Evolutionary conservation across 2,797 vertebrate genomes (phyloP).

Genomic region (Odontamblyopus lacepedii): DNA sequence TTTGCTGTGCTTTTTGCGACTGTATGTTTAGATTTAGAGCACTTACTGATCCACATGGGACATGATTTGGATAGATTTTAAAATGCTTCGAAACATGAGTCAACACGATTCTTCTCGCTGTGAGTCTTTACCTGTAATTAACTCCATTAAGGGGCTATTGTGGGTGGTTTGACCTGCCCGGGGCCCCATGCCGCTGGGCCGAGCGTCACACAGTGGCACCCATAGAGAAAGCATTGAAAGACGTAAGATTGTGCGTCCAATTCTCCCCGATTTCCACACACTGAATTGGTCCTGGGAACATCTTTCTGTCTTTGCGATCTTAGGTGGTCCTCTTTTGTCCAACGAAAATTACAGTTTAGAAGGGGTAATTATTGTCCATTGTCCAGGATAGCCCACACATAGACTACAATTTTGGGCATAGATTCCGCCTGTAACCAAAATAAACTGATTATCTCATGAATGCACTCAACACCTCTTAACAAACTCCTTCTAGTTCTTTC

Average conservation of each 20-base stretch:
- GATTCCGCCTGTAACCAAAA: neutral
- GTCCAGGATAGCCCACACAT: neutral
- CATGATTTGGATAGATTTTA: neutral
- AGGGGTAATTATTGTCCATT: neutral
- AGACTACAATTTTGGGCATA: neutral
- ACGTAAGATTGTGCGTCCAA: neutral
- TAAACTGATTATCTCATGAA: neutral
- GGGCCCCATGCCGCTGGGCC: neutral
- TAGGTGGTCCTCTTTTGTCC: neutral
- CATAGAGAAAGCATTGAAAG: neutral
- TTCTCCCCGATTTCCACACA: neutral
- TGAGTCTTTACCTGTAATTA: neutral
- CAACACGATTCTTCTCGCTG: neutral
- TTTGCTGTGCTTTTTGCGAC: no score
- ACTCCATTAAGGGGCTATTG: neutral
- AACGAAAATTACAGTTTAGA: neutral
- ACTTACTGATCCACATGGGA: no score
- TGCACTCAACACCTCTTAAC: no score
- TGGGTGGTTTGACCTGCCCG: neutral
- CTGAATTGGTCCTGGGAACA: neutral
- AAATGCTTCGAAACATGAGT: neutral
- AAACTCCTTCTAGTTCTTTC: no score
- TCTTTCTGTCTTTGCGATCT: neutral
- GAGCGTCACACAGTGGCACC: neutral
- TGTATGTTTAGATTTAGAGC: no score